Conservation (phyloP, 2,888 invertebrate genomes). For the Hemithea aestivaria region DNA sequence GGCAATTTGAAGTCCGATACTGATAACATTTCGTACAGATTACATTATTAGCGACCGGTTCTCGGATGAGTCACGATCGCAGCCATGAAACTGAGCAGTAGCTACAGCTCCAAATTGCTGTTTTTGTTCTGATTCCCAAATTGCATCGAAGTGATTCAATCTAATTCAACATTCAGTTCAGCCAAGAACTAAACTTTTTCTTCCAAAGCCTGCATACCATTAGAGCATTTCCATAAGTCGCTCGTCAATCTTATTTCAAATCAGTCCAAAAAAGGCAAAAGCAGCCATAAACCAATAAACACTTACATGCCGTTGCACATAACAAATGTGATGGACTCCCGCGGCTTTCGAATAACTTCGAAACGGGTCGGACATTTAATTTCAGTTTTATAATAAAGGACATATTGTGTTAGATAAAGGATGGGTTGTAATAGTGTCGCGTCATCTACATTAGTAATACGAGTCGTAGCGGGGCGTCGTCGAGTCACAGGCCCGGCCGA, state of each 20-base stretch:
- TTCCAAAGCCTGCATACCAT: slow-evolving; percentile 27
- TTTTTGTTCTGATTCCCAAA: slow-evolving; percentile 1
- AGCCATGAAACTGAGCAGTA: not conserved
- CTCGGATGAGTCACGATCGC: not conserved
- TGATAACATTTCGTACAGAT: slow-evolving; percentile 1
- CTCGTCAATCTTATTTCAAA: slow-evolving; percentile 52
- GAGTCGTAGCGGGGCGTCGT: slow-evolving; percentile 64
- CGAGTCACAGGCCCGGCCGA: slow-evolving; percentile 24
- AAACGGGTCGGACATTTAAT: slow-evolving; percentile 68
- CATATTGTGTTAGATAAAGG: slow-evolving; percentile 74
- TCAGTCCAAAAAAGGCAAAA: slow-evolving; percentile 44
- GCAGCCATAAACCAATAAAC: slow-evolving; percentile 63
- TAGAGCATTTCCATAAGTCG: slow-evolving; percentile 44
- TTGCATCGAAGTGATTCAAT: slow-evolving; percentile 21
- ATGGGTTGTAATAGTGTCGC: slow-evolving; percentile 73
- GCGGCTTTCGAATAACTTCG: slow-evolving; percentile 66
- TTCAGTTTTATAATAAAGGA: slow-evolving; percentile 72
- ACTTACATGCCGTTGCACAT: slow-evolving; percentile 53
- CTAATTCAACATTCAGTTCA: slow-evolving; percentile 23
- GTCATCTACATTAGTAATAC: slow-evolving; percentile 71
- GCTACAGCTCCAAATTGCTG: not conserved
- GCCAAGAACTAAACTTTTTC: slow-evolving; percentile 10
- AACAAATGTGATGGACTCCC: slow-evolving; percentile 65
- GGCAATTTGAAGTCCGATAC: too few species aligned
- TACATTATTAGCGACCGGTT: not conserved